Conservation (phyloP, 2,113 vertebrate species). For the Numida meleagris region DNA sequence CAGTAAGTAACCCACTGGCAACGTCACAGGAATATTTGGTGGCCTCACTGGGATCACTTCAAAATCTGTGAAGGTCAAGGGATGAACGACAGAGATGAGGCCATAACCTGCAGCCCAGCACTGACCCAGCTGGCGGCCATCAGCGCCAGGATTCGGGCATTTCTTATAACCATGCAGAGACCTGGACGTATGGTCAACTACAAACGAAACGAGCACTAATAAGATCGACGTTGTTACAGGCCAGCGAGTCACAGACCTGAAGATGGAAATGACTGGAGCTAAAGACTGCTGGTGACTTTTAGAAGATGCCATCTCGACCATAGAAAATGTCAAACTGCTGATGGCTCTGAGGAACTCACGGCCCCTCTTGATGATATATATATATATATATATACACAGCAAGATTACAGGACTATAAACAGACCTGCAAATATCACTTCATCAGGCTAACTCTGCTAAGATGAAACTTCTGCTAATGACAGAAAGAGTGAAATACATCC, state of each 20-base stretch:
- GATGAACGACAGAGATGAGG: neutral
- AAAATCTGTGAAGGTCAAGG: neutral
- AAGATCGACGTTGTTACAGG: neutral
- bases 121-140: neutral
- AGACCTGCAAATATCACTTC: neutral
- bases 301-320: neutral
- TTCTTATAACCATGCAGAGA: neutral
- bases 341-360: neutral
- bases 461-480: neutral
- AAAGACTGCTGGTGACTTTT: neutral
- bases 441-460: neutral
- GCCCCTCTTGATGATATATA: neutral
- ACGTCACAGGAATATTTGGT: neutral
- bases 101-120: neutral
- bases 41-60: neutral
- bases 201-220: neutral
- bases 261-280: neutral
- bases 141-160: neutral
- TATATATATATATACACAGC: too few relatives aligned
- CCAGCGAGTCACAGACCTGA: neutral
- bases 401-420: neutral
- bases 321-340: neutral
- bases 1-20: slow-evolving; percentile 3
- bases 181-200: neutral
- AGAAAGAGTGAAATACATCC: neutral